Conservation (phyloP, 2,113 vertebrate genomes). For the Rutilus rutilus region DNA sequence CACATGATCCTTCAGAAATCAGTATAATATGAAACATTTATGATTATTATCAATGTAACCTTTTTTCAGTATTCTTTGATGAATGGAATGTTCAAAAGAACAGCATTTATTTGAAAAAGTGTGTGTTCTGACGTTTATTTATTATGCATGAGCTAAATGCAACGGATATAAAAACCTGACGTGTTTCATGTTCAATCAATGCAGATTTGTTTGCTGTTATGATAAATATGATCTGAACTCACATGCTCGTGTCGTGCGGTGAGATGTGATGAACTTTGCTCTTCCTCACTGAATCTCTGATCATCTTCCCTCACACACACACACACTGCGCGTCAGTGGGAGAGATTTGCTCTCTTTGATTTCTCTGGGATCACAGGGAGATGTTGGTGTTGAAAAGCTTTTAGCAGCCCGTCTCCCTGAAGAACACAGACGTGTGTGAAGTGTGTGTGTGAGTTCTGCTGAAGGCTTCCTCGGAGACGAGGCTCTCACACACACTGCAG, state of each 20-base stretch:
- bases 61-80: no score
- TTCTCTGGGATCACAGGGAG: slow-evolving; percentile 7
- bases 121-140: background rate
- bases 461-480: background rate
- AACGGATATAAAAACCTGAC: background rate
- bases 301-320: background rate
- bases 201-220: background rate
- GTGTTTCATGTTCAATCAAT: background rate
- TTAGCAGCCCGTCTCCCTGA: slow-evolving; percentile 12
- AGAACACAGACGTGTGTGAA: slow-evolving; percentile 5
- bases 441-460: background rate
- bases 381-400: slow-evolving; percentile 34
- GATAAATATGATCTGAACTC: background rate
- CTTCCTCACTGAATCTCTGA: background rate
- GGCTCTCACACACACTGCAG: background rate
- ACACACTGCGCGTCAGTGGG: background rate
- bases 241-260: background rate
- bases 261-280: background rate
- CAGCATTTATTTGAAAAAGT: no score
- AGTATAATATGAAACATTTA: no score
- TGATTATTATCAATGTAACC: no score
- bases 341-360: slow-evolving; percentile 18
- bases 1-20: no score
- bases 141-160: background rate
- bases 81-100: no score